These are phyloP conservation scores for Pteropus alecto DNA, from an alignment of 2,113 vertebrate genomes.

Conservation along the genomic window DNA sequence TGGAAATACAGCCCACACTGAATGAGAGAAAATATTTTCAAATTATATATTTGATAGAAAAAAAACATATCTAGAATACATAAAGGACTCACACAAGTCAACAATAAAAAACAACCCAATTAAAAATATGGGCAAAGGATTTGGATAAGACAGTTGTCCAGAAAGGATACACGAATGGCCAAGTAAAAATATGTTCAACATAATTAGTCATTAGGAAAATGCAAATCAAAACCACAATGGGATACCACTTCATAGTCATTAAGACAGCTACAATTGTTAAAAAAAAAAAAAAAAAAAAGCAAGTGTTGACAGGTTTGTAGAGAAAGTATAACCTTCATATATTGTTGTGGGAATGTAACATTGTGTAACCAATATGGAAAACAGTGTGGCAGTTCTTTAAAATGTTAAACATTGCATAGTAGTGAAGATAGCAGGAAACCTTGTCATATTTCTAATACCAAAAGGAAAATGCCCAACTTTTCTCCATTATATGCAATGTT, in stretches of 20 bases:
- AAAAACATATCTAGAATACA: neutral
- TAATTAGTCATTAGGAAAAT: neutral
- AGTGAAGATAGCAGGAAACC: neutral
- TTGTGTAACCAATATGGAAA: neutral
- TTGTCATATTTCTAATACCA: neutral
- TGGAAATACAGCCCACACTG: neutral
- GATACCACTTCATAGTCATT: neutral
- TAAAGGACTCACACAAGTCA: neutral
- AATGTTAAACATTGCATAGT: neutral
- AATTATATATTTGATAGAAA: neutral
- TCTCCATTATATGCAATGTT: neutral
- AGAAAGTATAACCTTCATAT: neutral
- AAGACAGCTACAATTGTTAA: neutral
- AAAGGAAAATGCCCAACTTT: neutral
- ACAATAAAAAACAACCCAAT: neutral
- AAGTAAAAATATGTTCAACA: neutral
- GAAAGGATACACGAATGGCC: neutral
- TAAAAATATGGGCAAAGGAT: neutral
- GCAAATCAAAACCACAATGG: neutral
- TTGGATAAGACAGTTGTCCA: neutral
- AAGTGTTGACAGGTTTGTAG: neutral
- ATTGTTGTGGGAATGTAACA: neutral
- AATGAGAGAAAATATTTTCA: neutral
- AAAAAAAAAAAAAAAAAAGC: neutral
- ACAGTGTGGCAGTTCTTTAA: neutral